Conservation (phyloP, 2,888 invertebrate species). For the Sinohyriopsis cumingii region DNA sequence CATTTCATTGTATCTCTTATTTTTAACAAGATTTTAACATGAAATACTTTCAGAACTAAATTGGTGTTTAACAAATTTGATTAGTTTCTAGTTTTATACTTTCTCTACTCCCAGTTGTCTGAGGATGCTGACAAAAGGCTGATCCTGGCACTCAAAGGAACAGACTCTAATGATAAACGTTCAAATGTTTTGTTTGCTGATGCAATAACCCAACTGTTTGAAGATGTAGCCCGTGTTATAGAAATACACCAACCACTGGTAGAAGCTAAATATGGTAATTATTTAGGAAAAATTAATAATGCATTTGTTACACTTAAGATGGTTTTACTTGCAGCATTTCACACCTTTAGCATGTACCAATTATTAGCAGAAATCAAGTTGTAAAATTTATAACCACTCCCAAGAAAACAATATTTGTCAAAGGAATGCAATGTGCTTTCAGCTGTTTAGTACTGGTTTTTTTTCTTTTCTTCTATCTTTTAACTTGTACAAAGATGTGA, state of each 20-base stretch:
- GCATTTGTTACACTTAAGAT: not conserved
- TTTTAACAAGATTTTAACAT: too few species aligned
- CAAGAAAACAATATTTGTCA: too few species aligned
- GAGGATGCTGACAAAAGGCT: slow-evolving; percentile 83
- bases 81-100: not conserved
- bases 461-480: too few species aligned
- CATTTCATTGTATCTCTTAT: too few species aligned
- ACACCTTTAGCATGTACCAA: too few species aligned
- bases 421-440: too few species aligned
- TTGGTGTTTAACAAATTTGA: not conserved
- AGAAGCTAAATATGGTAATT: slow-evolving; percentile 87
- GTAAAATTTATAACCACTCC: too few species aligned
- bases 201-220: slow-evolving; percentile 86
- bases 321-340: too few species aligned
- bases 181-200: slow-evolving; percentile 88
- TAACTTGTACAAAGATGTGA: too few species aligned
- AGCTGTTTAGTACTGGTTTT: too few species aligned
- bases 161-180: slow-evolving; percentile 78
- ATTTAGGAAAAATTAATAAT: not conserved
- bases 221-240: slow-evolving; percentile 86
- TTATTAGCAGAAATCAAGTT: too few species aligned
- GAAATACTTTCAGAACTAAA: not conserved
- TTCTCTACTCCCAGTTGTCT: slow-evolving; percentile 67
- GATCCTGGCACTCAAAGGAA: slow-evolving; percentile 75
- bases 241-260: slow-evolving; percentile 92